Base-by-base conservation (phyloP, 2,888 invertebrate genomes). In the Sinhomidia bicolor region DNA sequence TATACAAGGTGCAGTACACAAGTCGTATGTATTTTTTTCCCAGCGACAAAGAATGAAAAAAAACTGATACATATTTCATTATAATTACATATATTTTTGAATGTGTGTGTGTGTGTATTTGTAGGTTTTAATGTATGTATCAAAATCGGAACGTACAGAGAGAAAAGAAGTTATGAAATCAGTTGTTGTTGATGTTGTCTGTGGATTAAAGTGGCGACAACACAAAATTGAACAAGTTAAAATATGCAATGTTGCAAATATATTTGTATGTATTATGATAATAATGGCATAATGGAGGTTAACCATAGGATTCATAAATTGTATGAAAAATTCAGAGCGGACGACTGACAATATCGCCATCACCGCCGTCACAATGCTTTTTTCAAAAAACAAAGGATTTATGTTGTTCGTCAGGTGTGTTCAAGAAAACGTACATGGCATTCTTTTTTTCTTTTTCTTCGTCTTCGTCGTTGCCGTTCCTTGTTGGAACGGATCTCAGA, bases 401-500 rank as follows among this genome's bases (percentile, higher is more conserved):
- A 20, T 71, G 1, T 47, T 36, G n/a, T n/a, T n/a, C 5, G 17
- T 36, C 74, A 74, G 47, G 44, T 47, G 20, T 26, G 23, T 76
- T 76, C 74, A 47, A 47, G 54, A 78, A 54, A 78, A 79, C 41
- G 29, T 54, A 68, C 36, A 68, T 14, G 57, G 47, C 4, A n/a
- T 74, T 84, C 12, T 17, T 57, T 47, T 71, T n/a, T 57, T 68
- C 6, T 68, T 4, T 76, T 1, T n/a, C n/a, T n/a, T n/a, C n/a
- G n/a, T n/a, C n/a, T n/a, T n/a, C n/a, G n/a, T n/a, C n/a, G n/a
- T n/a, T n/a, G 47, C 14, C 26, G 76, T 76, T 32, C 54, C 47
- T 29, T 68, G 68, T 79, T 79, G 79, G 85, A 85, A 85, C 79
- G 85, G 85, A 85, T 85, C 85, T 79, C 44, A 44, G 32, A 62